phyloP scores from a whole-genome alignment of 1,140 invertebrate species.

The Drosophila burlai region DNA sequence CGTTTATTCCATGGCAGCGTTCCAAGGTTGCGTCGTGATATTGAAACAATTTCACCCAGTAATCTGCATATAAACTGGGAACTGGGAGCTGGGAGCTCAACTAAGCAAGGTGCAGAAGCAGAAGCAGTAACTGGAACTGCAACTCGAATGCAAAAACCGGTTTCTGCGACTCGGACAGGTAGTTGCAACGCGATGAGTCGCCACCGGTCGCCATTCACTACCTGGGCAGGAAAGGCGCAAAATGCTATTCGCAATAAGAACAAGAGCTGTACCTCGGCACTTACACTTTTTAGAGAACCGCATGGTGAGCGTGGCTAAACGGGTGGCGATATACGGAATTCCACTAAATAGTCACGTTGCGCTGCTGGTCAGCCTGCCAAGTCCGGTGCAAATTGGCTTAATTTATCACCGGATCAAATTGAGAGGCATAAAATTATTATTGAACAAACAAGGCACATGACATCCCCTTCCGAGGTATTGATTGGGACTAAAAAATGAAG shows the following conservation, averaged over 20 bases:
- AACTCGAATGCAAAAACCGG: slow-evolving; percentile 29
- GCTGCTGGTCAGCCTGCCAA: background rate
- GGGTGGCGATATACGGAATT: slow-evolving; percentile 10
- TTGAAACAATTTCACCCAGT: background rate
- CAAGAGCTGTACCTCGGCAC: slow-evolving; percentile 6
- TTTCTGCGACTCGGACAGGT: slow-evolving; percentile 25
- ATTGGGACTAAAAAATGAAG: background rate
- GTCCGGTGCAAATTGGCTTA: slow-evolving; percentile 9
- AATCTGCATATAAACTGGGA: slow-evolving; percentile 1
- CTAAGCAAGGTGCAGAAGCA: slow-evolving; percentile 17
- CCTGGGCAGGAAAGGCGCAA: slow-evolving; percentile 11
- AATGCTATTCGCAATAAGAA: slow-evolving; percentile 18
- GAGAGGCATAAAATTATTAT: slow-evolving; percentile 27
- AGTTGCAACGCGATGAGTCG: slow-evolving; percentile 9
- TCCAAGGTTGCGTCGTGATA: slow-evolving; percentile 17
- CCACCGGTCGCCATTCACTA: background rate
- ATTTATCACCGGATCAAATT: slow-evolving; percentile 31
- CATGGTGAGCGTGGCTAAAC: slow-evolving; percentile 19
- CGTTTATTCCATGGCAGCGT: background rate
- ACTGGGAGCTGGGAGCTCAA: background rate
- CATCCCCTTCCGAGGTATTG: background rate
- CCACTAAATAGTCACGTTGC: slow-evolving; percentile 24
- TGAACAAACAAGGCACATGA: slow-evolving; percentile 16
- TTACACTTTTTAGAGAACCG: slow-evolving; percentile 26
- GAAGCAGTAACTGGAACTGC: slow-evolving; percentile 23